Conservation (phyloP, 2,888 invertebrate genomes). For the Brachylomia viminalis region DNA sequence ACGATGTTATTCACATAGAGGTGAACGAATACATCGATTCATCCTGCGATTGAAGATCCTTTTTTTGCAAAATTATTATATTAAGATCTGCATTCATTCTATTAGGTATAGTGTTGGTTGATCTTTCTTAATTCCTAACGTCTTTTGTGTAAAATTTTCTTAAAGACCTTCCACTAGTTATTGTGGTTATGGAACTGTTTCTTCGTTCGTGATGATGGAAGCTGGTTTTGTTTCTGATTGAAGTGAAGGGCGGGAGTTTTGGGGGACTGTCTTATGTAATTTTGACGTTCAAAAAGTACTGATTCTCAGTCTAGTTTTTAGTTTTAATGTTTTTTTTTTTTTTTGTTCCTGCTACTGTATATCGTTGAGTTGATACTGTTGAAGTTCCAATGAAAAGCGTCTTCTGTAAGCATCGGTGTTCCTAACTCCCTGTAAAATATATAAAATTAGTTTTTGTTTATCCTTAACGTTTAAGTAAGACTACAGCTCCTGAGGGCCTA, state of each 20-base stretch:
- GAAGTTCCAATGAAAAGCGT: not conserved
- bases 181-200: not conserved
- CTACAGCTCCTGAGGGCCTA: not conserved
- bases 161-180: not conserved
- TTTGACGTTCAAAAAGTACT: too few relatives aligned
- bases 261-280: too few relatives aligned
- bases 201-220: not conserved
- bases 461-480: not conserved
- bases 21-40: constrained; percentile 62
- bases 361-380: not conserved
- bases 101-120: not conserved
- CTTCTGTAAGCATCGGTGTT: not conserved
- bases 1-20: constrained; percentile 79
- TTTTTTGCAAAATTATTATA: not conserved
- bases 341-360: not conserved
- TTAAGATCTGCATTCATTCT: constrained; percentile 19
- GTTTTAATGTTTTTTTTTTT: too few relatives aligned
- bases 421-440: not conserved
- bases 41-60: constrained; percentile 45
- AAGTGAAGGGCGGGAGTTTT: too few relatives aligned
- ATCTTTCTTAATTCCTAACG: not conserved
- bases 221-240: not conserved
- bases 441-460: not conserved
- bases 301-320: too few relatives aligned
- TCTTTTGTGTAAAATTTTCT: not conserved